phyloP scores from a whole-genome alignment of 1,140 invertebrate genomes.

The Hydropsyche tenuis region DNA sequence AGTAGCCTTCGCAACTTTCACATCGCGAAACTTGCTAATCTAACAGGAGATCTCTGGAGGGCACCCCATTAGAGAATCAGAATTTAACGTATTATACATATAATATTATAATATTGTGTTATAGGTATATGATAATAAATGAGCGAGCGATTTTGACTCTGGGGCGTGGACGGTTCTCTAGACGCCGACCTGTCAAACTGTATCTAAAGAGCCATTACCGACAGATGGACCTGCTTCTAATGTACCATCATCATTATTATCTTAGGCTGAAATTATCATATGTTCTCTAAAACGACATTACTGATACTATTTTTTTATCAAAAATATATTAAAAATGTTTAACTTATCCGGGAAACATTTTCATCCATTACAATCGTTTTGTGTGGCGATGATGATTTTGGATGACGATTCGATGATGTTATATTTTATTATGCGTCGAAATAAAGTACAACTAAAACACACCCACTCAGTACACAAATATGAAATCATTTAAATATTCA shows the following conservation, averaged over 20 bases:
- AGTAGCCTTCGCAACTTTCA: too few species aligned
- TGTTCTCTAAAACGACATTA: too few species aligned
- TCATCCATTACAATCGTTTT: too few species aligned
- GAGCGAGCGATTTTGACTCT: conserved; percentile 22
- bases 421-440: neutral
- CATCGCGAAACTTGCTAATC: too few species aligned
- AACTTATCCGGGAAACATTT: too few species aligned
- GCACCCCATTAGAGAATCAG: conserved; percentile 34
- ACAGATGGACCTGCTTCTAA: neutral
- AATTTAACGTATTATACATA: neutral
- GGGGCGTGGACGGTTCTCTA: conserved; percentile 26
- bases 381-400: too few species aligned
- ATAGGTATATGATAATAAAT: neutral
- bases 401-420: neutral
- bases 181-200: conserved; percentile 26
- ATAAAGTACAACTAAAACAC: neutral
- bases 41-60: neutral
- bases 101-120: too few species aligned
- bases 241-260: neutral
- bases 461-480: neutral
- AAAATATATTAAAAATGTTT: too few species aligned
- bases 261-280: too few species aligned
- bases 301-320: too few species aligned
- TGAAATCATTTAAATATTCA: neutral
- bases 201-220: conserved; percentile 32